Conservation (phyloP, 2,113 vertebrate species). For the Psittacara wagleri region DNA sequence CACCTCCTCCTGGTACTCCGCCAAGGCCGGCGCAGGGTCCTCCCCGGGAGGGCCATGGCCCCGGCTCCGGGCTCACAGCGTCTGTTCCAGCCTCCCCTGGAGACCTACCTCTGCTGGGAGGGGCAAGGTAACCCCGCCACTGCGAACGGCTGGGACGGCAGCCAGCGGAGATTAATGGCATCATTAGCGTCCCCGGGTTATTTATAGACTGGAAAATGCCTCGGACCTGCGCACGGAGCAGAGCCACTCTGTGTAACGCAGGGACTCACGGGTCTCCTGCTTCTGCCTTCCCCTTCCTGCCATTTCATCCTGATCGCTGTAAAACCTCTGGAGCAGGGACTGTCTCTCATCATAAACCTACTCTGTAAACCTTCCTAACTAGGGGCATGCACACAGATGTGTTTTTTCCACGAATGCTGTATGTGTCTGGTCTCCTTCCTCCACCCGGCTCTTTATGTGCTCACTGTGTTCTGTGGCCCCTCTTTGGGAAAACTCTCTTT, state of each 20-base stretch:
- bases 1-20: not conserved
- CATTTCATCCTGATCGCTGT: not conserved
- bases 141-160: slow-evolving; percentile 34
- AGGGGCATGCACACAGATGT: not conserved
- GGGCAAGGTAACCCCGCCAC: slow-evolving; percentile 33
- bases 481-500: not conserved
- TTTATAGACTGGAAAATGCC: slow-evolving; percentile 44
- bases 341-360: not conserved
- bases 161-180: slow-evolving; percentile 44
- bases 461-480: not conserved
- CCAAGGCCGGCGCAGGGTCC: not conserved
- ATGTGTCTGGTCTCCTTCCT: not conserved
- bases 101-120: not conserved
- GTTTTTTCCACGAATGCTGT: not conserved
- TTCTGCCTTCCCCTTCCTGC: not conserved
- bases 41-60: not conserved
- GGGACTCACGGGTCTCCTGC: not conserved
- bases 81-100: not conserved
- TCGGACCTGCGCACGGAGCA: not conserved
- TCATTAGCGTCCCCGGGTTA: slow-evolving; percentile 45
- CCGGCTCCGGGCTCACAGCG: not conserved
- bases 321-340: not conserved
- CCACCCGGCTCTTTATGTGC: not conserved
- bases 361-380: not conserved
- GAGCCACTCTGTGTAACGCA: not conserved